Evolutionary conservation across 1,140 invertebrate genomes (phyloP).

Genomic region (Drosophila truncata): DNA sequence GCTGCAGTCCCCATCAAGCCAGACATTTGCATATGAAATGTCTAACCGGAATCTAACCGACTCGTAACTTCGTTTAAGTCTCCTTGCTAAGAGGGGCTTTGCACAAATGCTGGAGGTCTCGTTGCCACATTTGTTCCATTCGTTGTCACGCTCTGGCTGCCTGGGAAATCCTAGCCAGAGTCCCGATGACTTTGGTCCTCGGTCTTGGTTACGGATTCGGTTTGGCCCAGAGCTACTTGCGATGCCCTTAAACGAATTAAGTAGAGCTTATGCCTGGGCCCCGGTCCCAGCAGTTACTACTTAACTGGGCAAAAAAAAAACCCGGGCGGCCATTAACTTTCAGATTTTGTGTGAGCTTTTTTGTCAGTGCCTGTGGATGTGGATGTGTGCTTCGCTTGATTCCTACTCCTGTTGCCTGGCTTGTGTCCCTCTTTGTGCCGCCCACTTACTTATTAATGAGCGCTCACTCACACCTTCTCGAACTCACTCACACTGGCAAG

Average conservation of each 20-base stretch:
- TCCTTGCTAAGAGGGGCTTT: conserved; percentile 6
- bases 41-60: conserved; percentile 20
- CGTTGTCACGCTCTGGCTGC: conserved; percentile 11
- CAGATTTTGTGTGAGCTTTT: conserved; percentile 67
- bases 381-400: conserved; percentile 13
- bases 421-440: conserved; percentile 36
- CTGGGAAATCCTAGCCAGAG: conserved; percentile 5
- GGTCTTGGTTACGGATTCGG: conserved; percentile 9
- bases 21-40: conserved; percentile 25
- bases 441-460: conserved; percentile 62
- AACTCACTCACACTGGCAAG: conserved; percentile 9
- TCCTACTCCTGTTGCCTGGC: conserved; percentile 28
- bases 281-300: conserved; percentile 46
- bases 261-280: conserved; percentile 61
- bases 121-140: conserved; percentile 32
- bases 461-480: conserved; percentile 16
- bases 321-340: conserved; percentile 65
- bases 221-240: conserved; percentile 40
- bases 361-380: conserved; percentile 27
- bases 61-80: conserved; percentile 37
- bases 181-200: conserved; percentile 2
- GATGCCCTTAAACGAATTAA: conserved; percentile 70
- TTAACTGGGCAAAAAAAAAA: conserved; percentile 37
- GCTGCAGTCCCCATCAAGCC: conserved; percentile 2
- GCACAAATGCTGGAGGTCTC: conserved; percentile 12